Conservation (phyloP, 2,797 vertebrate species). For the Sparus aurata region DNA sequence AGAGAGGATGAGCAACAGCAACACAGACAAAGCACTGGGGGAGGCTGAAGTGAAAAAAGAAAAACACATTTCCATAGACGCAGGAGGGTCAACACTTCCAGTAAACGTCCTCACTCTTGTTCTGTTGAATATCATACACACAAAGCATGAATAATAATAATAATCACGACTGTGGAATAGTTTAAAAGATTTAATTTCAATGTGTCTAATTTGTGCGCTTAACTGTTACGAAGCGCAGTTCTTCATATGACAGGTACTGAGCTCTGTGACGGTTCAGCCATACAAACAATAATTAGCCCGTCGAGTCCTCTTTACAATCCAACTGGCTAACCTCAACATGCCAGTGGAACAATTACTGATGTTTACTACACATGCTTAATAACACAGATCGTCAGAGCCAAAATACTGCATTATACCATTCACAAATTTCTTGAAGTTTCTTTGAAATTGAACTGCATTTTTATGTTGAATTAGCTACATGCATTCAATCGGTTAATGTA, state of each 20-base stretch:
- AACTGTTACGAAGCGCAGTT: slow-evolving; percentile 12
- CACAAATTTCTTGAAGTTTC: background rate
- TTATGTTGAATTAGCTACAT: background rate
- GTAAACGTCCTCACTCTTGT: slow-evolving; percentile 7
- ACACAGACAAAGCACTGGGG: slow-evolving; percentile 5
- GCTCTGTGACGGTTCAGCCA: slow-evolving; percentile 15
- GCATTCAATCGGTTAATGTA: background rate
- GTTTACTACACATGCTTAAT: slow-evolving; percentile 15
- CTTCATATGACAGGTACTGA: slow-evolving; percentile 11
- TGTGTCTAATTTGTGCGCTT: slow-evolving; percentile 41
- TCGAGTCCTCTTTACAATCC: slow-evolving; percentile 12
- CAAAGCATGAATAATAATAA: background rate
- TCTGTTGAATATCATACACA: slow-evolving; percentile 12
- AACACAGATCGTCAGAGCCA: slow-evolving; percentile 8
- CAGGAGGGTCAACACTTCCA: slow-evolving; percentile 24
- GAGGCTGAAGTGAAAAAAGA: slow-evolving; percentile 1
- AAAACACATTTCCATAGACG: slow-evolving; percentile 22
- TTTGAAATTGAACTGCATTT: background rate
- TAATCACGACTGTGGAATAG: slow-evolving; percentile 9
- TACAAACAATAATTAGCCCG: slow-evolving; percentile 53
- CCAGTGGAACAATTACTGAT: slow-evolving; percentile 15
- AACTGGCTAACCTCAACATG: background rate
- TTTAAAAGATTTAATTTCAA: slow-evolving; percentile 18
- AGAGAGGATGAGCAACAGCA: slow-evolving; percentile 2
- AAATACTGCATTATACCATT: background rate